These are phyloP conservation scores for Colistium nudipinnis DNA, from an alignment of 2,113 vertebrate species.

Conservation along the genomic window DNA sequence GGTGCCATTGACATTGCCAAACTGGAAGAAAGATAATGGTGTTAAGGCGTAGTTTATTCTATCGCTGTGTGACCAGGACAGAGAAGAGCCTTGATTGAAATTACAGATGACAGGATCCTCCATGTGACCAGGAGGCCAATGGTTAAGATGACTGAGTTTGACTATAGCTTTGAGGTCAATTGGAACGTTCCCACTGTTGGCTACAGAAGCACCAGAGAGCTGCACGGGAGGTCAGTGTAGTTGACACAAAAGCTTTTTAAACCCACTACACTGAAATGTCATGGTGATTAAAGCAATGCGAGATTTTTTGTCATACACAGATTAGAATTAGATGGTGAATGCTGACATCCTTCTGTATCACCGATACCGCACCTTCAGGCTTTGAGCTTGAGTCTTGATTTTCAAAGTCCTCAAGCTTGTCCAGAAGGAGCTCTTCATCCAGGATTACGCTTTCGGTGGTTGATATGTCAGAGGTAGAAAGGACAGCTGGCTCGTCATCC, in stretches of 20 bases:
- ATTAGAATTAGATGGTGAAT: background rate
- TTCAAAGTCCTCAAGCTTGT: slow-evolving; percentile 13
- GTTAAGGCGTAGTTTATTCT: background rate
- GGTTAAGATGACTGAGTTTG: background rate
- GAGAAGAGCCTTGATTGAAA: background rate
- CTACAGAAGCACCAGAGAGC: background rate
- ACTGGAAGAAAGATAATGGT: slow-evolving; percentile 39
- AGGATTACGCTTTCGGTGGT: slow-evolving; percentile 2
- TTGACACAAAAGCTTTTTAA: background rate
- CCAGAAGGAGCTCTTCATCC: slow-evolving; percentile 25
- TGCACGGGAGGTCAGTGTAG: background rate
- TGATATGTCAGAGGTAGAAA: slow-evolving; percentile 15
- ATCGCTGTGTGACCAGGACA: background rate
- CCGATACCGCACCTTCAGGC: slow-evolving; percentile 56
- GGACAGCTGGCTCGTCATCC: background rate
- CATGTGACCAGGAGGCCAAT: background rate
- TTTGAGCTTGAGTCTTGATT: slow-evolving; percentile 8
- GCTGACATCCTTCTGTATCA: background rate
- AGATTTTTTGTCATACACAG: background rate
- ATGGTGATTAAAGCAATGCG: background rate
- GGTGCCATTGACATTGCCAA: slow-evolving; percentile 76
- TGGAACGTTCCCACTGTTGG: background rate
- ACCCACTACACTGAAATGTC: background rate
- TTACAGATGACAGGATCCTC: background rate
- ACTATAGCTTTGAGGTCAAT: background rate